Percentiles rank a stretch among this genome's conserved stretches.
These are phyloP conservation scores for Oophaga pumilio DNA, from an alignment of 2,113 vertebrate species.

Conservation along the genomic window DNA sequence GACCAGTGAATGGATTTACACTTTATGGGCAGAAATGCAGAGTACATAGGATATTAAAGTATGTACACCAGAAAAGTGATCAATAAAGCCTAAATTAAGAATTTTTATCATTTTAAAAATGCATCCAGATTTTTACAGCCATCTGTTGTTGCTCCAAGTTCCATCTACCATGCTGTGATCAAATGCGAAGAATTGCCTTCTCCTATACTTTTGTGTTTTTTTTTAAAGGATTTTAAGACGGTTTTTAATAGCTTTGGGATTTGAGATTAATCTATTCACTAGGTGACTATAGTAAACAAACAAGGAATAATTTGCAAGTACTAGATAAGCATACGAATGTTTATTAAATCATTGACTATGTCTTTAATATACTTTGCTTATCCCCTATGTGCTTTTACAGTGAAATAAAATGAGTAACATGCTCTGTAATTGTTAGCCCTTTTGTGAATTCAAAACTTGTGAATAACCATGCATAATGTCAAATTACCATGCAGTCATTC, in stretches of 20 bases:
- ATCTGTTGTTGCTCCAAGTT: constrained; percentile 59
- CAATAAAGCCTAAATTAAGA: constrained; percentile 59
- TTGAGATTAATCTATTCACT: constrained; percentile 48
- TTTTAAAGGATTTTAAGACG: constrained; percentile 42
- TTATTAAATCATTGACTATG: neutral
- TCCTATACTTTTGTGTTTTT: constrained; percentile 54
- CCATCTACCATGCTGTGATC: constrained; percentile 58
- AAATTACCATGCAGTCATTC: neutral
- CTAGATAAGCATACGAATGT: constrained; percentile 1
- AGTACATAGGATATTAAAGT: constrained; percentile 49
- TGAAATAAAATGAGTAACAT: neutral
- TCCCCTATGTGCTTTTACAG: neutral
- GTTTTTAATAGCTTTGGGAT: constrained; percentile 54
- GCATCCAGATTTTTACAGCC: constrained; percentile 58
- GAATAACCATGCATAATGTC: neutral
- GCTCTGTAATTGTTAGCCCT: neutral
- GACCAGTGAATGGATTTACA: constrained; percentile 52
- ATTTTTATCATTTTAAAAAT: constrained; percentile 60
- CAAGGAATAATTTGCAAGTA: constrained; percentile 15
- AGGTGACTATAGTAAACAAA: constrained; percentile 30
- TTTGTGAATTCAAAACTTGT: neutral
- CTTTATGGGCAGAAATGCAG: constrained; percentile 45
- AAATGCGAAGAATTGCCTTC: constrained; percentile 55
- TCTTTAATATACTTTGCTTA: neutral
- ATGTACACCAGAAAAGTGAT: constrained; percentile 57